Conservation (phyloP, 2,113 vertebrate genomes). For the Pagrus major region DNA sequence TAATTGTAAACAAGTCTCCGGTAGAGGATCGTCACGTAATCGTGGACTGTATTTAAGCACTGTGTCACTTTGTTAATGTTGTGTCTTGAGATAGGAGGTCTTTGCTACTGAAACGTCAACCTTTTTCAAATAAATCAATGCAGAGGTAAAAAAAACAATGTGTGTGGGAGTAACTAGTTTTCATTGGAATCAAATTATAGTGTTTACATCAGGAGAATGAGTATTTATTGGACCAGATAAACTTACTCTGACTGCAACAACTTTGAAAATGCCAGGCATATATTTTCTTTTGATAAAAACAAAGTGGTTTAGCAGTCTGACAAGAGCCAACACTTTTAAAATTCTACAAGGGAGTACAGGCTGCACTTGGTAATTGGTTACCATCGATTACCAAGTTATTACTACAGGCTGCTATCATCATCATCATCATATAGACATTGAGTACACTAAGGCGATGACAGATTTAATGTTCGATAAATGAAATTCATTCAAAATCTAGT, state of each 20-base stretch:
- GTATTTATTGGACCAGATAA: not conserved
- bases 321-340: not conserved
- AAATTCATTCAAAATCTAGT: not conserved
- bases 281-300: not conserved
- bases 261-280: not conserved
- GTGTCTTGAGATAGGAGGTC: no score
- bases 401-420: not conserved
- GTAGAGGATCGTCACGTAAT: no score
- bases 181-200: not conserved
- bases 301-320: not conserved
- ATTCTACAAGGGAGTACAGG: no score
- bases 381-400: not conserved
- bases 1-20: no score
- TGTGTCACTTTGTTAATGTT: no score
- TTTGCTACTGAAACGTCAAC: no score
- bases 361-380: not conserved
- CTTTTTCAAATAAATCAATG: no score
- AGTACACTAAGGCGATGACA: not conserved
- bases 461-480: not conserved
- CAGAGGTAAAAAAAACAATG: no score
- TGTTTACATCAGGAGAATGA: not conserved
- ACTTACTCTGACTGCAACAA: not conserved
- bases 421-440: not conserved
- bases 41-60: no score
- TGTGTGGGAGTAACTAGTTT: no score